Evolutionary conservation across 2,113 vertebrate species (phyloP), one percentile per base, ranked within the genome.

Genomic region (Myrmophylax atrothorax): DNA sequence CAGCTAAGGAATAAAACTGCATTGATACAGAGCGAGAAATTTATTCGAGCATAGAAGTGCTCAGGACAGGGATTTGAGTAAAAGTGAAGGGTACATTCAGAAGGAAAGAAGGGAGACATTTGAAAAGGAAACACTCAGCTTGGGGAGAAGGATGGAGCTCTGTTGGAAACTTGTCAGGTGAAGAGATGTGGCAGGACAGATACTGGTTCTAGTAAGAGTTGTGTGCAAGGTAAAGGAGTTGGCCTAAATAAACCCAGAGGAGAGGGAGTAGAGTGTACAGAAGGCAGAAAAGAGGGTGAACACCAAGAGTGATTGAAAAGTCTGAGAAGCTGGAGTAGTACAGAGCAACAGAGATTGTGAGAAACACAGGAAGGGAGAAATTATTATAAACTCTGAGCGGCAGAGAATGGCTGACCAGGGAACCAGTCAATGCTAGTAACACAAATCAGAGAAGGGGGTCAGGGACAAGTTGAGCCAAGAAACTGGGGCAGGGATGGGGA

Each of bases 281-380:
- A 80, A 67, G 50, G 76, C 28, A 90, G 67, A 74, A 75, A 66
- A 85, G 3, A 33, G 14, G 1, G 9, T 74, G 31, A 85, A 77
- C 0, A 0, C 20, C 3, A 72, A 83, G 28, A 9, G 35, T 29
- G 20, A 53, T 12, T 28, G 50, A 80, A 73, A 64, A 66, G 23
- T 50, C 53, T 73, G 46, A 83, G 75, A 66, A 88, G 8, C 13
- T 93, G 33, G 31, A 62, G n/a, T 23, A 20, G 28, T 29, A 50
- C 2, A 8, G 35, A 70, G 49, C 42, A 68, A 79, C 10, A 83
- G 40, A 49, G 18, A 69, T 1, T 33, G 16, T 1, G 1, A 85
- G 60, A 91, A 89, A 89, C 2, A 3, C 20, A 42, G 6, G 14
- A 14, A 55, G 16, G 44, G 38, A 63, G 26, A 77, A 93, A 80